Base-by-base conservation (phyloP, 1,140 invertebrate species). In the Trachymyrmex cornetzi region DNA sequence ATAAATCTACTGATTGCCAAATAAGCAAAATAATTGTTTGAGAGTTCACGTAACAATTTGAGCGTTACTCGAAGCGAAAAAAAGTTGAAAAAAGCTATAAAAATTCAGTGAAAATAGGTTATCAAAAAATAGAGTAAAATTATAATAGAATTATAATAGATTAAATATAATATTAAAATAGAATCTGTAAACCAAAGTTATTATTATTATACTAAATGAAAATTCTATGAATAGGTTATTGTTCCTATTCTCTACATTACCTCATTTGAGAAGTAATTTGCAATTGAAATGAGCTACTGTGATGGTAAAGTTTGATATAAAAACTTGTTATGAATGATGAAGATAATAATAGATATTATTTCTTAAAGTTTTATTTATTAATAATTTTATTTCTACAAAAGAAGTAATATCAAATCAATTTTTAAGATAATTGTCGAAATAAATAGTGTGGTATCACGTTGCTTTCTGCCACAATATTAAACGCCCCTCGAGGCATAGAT, bases 1-100 rank as follows among this genome's bases (percentile, higher is more conserved):
- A 87, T 72, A 67, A 71, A 82, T 81, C 79, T 12, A 27, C 14
- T 77, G 71, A 77, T 84, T 74, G n/a, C 24, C 7, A 12, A 61
- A 6, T n/a, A 22, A 50, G 11, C 6, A 19, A 75, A 63, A 75
- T 61, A 61, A 61, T 24, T 72, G 30, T 84, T 0, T n/a, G 14
- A 19, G 5, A 12, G 22, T 75, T 16, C 34, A n/a, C 57, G 14
- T n/a, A 4, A 24, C 11, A 16, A 44, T 48, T 64, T 19, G 30
- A 16, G 24, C 1, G 22, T 61, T 77, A 24, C 22, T 66, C 2
- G 14, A 22, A 11, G 34, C 12, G 34, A 4, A 24, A 2, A 14
- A 9, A 27, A 57, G 5, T 48, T 14, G 1, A 4, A 19, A 9
- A n/a, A 64, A 79, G 0, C 2, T 22, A 11, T 50, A 79, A 66